phyloP scores from a whole-genome alignment of 2,113 vertebrate species.

The Phyllostomus discolor region DNA sequence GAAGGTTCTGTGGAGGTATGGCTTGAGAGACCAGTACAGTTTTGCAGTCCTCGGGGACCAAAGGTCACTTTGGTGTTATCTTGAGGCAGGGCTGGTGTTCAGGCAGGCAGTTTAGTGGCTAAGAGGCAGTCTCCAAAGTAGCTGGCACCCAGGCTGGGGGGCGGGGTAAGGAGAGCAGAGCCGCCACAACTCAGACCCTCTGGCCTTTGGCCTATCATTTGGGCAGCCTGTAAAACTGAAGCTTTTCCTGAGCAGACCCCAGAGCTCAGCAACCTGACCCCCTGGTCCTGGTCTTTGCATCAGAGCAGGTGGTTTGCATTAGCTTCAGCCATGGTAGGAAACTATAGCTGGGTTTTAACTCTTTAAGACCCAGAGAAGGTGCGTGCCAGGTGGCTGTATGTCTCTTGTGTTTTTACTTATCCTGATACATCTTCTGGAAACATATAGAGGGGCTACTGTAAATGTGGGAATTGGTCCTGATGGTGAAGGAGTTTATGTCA shows the following conservation, averaged over 20 bases:
- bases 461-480: conserved; percentile 1
- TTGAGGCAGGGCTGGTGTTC: conserved; percentile 24
- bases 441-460: neutral
- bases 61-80: conserved; percentile 60
- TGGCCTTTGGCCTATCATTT: conserved; percentile 26
- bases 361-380: conserved; percentile 9
- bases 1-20: neutral
- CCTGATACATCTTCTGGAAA: neutral
- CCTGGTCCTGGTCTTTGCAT: neutral
- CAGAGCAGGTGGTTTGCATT: conserved; percentile 72
- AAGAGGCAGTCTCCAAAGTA: neutral
- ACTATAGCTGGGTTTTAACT: conserved; percentile 47
- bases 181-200: neutral
- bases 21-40: neutral
- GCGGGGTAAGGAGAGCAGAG: neutral
- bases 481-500: neutral
- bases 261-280: conserved; percentile 57
- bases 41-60: conserved; percentile 42
- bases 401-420: neutral
- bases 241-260: conserved; percentile 43
- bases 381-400: neutral
- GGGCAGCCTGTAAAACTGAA: conserved; percentile 8
- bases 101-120: neutral
- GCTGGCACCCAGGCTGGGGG: neutral
- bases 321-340: conserved; percentile 43